phyloP scores from a whole-genome alignment of 2,888 invertebrate species.

The Cheilosia scutellata region DNA sequence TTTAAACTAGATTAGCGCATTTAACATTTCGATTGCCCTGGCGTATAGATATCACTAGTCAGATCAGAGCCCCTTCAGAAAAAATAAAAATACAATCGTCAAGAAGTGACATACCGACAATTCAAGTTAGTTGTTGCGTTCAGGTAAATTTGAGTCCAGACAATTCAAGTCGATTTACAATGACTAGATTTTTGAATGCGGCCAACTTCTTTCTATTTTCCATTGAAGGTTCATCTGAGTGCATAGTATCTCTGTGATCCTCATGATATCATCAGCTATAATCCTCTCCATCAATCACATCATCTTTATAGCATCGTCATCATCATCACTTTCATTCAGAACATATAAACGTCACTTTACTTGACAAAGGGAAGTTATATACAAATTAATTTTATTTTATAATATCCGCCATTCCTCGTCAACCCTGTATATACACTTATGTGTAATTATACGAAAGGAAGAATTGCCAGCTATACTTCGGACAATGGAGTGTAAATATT shows the following conservation, averaged over 20 bases:
- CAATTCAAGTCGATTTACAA: too few relatives aligned
- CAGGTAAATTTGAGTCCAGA: too few relatives aligned
- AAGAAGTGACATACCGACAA: too few relatives aligned
- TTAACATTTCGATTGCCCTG: too few relatives aligned
- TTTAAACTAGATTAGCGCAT: too few relatives aligned
- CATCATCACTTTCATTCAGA: neutral
- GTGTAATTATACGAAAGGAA: slow-evolving; percentile 11
- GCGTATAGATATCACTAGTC: too few relatives aligned
- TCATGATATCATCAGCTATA: slow-evolving; percentile 3
- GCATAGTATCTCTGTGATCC: slow-evolving; percentile 1
- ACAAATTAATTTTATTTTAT: slow-evolving; percentile 11
- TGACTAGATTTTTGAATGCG: too few relatives aligned
- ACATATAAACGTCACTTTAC: neutral
- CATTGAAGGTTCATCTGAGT: neutral
- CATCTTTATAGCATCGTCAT: neutral
- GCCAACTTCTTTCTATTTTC: neutral
- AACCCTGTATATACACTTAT: neutral
- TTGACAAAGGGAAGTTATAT: neutral
- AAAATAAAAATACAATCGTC: too few relatives aligned
- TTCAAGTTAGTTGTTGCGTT: too few relatives aligned
- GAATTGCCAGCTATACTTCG: too few relatives aligned
- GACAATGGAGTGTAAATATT: slow-evolving; percentile 6
- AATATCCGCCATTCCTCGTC: too few relatives aligned
- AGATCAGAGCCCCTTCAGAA: too few relatives aligned
- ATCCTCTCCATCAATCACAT: neutral